Evolutionary conservation across 2,113 vertebrate genomes (phyloP), one percentile per base, ranked within the genome.

Genomic region (Hystrix brachyura): DNA sequence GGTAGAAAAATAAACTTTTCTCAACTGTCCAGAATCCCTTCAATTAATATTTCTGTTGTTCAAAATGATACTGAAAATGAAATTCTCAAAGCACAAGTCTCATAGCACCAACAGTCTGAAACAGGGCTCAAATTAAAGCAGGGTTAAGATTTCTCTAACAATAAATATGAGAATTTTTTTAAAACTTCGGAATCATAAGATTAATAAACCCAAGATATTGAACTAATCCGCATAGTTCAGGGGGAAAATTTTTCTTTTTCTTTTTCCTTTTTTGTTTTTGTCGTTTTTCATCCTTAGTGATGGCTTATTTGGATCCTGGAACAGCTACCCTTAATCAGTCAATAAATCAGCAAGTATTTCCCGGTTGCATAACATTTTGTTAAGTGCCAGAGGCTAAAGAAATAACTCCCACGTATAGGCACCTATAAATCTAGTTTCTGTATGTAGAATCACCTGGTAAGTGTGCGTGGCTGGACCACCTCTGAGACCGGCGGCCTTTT

Each of bases 21-120:
- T 74, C 51, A 78, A 21, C 15, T 69, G 23, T 59, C 90, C 10
- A 72, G 53, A 81, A 89, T 62, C 12, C 43, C 29, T 80, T 79
- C 4, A 91, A 76, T 67, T 76, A 82, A 46, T 27, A 80, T 90
- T 88, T 80, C 32, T 87, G 21, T 48, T 71, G 23, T 94, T 93
- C 60, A 94, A 94, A 95, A 87, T 46, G 34, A 25, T 15, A 23
- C 46, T 78, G 23, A 90, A 95, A 72, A 8, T 23, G 10, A 82
- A 87, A 11, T 92, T 95, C 55, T 53, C 27, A 91, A 95, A 93
- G 34, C 65, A 57, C 34, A 55, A 95, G 29, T 82, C 17, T 87
- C 53, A 34, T 34, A 62, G 10, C n/a, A 96, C 48, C 51, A 93
- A 69, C 17, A 3, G 0, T 55, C 69, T 85, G 17, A 96, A 91